Evolutionary conservation across 2,113 vertebrate genomes (phyloP), one percentile per base, ranked within the genome.

Genomic region (Prietella phreatophila): DNA sequence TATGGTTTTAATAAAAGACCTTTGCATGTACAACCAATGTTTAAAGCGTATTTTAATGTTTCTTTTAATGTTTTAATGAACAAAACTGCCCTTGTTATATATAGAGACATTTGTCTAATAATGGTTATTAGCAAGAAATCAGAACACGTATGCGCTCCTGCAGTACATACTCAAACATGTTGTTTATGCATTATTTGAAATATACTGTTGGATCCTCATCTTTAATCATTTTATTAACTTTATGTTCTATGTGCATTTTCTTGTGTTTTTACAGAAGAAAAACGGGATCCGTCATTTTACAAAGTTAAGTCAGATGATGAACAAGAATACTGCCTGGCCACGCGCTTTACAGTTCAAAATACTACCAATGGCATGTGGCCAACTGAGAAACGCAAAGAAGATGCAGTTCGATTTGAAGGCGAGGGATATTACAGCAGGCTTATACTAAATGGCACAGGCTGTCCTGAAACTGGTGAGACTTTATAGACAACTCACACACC

Each of bases 281-380:
- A 25, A 0, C 0, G 0, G 0, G 0, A 47, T 0, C 93, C 95
- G 0, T n/a, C 20, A 0, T 87, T 15, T 83, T 94, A 92, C 58
- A 0, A 0, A 3, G 0, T 95, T 71, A 27, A 15, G 47, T 0
- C 6, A 9, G 7, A 30, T 0, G 0, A 0, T 0, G 0, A 0
- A 0, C 0, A 0, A 0, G 0, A 0, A 0, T 88, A 14, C 0
- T 96, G 95, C 25, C 67, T 96, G 89, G 94, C 93, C 5, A 92
- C 93, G 0, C 93, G 89, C 0, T 95, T 94, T 90, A 93, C 90
- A n/a, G 0, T 0, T 0, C 0, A 86, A 2, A 0, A 83, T 0
- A 83, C 1, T 0, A 1, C 85, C 0, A 0, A 8, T 0, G 0
- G 0, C 0, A 0, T 0, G 0, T 0, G 0, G 1, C 0, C 0